A percentile compares a stretch with the other conserved stretches of the same genome.
These are phyloP conservation scores for Paraplagusia blochii DNA, from an alignment of 2,113 vertebrate species.

Conservation along the genomic window DNA sequence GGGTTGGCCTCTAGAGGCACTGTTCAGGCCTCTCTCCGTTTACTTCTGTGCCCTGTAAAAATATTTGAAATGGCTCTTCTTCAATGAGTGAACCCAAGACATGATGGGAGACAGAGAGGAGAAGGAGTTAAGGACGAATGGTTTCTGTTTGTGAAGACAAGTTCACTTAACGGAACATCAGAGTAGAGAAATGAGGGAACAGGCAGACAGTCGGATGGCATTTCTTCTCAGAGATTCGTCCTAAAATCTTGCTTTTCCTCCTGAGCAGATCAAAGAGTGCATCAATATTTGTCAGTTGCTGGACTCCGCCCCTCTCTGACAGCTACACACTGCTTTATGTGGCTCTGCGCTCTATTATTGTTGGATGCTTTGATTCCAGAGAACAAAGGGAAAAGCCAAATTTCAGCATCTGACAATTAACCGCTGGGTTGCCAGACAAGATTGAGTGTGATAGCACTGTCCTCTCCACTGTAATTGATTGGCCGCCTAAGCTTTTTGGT, in stretches of 20 bases:
- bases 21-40: background rate
- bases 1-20: no score
- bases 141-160: no score
- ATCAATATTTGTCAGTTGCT: constrained; percentile 57
- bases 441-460: background rate
- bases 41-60: constrained; percentile 2
- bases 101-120: constrained; percentile 41
- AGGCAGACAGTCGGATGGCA: constrained; percentile 3
- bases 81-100: constrained; percentile 17
- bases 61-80: constrained; percentile 10
- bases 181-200: background rate
- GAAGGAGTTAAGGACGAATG: no score
- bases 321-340: constrained; percentile 30
- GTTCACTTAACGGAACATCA: no score
- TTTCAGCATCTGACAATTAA: constrained; percentile 10
- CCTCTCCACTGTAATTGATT: background rate
- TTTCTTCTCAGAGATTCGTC: background rate
- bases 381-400: constrained; percentile 40
- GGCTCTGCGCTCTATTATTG: constrained; percentile 40
- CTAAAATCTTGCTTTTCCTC: constrained; percentile 11
- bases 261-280: constrained; percentile 50
- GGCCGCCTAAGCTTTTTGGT: background rate
- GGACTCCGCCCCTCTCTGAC: constrained; percentile 20
- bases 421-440: background rate
- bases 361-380: constrained; percentile 49